Base-by-base conservation (phyloP, 2,888 invertebrate genomes). In the Herminia tarsipennalis region DNA sequence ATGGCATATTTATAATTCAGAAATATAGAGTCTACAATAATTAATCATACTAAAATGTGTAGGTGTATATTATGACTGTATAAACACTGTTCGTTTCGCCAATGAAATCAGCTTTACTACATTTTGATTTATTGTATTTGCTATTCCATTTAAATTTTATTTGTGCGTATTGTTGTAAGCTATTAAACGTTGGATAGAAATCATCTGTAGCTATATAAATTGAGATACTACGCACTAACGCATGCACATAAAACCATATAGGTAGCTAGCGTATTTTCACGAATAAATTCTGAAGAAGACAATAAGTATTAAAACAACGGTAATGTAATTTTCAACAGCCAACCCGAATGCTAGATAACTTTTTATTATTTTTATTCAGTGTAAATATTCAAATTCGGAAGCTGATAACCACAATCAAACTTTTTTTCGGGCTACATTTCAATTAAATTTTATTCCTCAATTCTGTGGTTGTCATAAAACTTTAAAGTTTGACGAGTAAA, bases 361-460 rank as follows among this genome's bases (percentile, higher is more conserved):
- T 33, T 35, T 34, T 45, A 27, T 46, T 63, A 42, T 63, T 64
- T 43, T 33, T 76, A 74, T 86, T 85, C 72, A 86, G 83, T 84
- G 86, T 90, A 88, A 89, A 91, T 91, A 90, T 88, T 88, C 86
- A 84, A 91, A 91, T 89, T 90, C 91, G 87, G 91, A 81, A 91
- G 91, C 91, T 83, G 88, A 90, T 89, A 90, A 90, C 88, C 69
- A 81, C 84, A 88, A 90, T 90, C 87, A 86, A 88, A 83, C 75
- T 83, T 88, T 87, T 25, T 86, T 87, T 85, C 78, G 76, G 80
- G 75, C 80, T 80, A 90, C 91, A 83, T 90, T 89, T 91, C 90
- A 91, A 91, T 91, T 91, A 90, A 91, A 88, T 89, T 91, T 91
- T 90, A 91, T 91, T 88, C 81, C 86, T 86, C 88, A 83, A 86